These are phyloP conservation scores for Zaprionus kolodkinae DNA, from an alignment of 1,140 invertebrate species.

Conservation along the genomic window DNA sequence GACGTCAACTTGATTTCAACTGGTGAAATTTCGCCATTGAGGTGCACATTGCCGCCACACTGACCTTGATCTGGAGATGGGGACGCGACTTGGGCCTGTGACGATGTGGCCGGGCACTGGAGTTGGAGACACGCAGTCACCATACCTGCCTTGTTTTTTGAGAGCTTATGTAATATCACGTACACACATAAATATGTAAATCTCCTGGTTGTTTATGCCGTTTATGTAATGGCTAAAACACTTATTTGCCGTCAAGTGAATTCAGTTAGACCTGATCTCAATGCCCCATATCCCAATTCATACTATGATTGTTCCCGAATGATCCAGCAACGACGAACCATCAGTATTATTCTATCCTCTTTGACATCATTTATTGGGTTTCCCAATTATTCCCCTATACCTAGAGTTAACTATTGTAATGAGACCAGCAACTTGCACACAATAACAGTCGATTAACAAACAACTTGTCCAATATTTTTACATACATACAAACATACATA, in stretches of 20 bases:
- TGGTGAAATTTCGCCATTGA: slow-evolving; percentile 58
- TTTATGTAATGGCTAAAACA: slow-evolving; percentile 53
- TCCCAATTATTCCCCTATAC: no score
- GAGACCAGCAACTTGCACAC: not conserved
- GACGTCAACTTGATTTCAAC: slow-evolving; percentile 39
- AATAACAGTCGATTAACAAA: not conserved
- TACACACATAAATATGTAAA: slow-evolving; percentile 48
- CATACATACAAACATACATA: not conserved
- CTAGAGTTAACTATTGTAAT: no score
- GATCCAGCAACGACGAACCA: no score
- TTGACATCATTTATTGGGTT: not conserved
- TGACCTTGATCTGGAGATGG: slow-evolving; percentile 60
- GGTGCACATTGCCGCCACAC: slow-evolving; percentile 16
- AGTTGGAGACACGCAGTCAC: slow-evolving; percentile 34
- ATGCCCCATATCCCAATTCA: not conserved
- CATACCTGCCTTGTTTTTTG: slow-evolving; percentile 24
- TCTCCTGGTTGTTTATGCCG: slow-evolving; percentile 53
- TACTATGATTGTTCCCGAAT: not conserved
- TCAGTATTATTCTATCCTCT: not conserved
- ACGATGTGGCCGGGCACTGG: slow-evolving; percentile 24
- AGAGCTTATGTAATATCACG: slow-evolving; percentile 51
- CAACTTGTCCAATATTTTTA: no score
- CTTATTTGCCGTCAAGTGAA: slow-evolving; percentile 30
- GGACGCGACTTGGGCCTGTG: slow-evolving; percentile 26
- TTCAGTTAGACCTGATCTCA: not conserved